A percentile compares a stretch with the other conserved stretches of the same genome.
These are phyloP conservation scores for Carassius carassius DNA, from an alignment of 2,113 vertebrate species.

Conservation along the genomic window DNA sequence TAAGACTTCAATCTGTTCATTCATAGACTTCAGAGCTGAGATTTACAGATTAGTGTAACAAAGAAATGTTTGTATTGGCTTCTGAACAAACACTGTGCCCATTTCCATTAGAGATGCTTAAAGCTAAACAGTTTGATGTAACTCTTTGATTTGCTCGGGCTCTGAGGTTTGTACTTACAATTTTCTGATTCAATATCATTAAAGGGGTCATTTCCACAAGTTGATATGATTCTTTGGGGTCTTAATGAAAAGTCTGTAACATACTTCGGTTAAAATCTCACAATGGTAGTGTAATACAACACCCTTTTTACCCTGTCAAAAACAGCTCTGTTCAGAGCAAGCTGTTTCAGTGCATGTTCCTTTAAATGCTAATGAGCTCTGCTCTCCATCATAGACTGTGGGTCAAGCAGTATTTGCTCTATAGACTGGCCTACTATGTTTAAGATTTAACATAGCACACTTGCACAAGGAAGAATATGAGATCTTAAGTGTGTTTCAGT, in stretches of 20 bases:
- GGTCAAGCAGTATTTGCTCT: background rate
- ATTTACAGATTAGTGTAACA: conserved; percentile 1
- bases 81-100: background rate
- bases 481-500: background rate
- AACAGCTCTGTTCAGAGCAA: too few species aligned
- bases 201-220: too few species aligned
- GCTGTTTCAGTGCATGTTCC: too few species aligned
- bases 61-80: conserved; percentile 12
- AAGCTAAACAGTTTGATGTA: background rate
- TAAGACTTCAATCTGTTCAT: background rate
- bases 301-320: too few species aligned
- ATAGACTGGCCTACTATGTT: background rate
- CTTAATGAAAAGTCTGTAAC: too few species aligned
- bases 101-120: background rate
- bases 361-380: too few species aligned
- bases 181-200: too few species aligned
- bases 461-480: background rate
- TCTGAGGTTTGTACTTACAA: background rate
- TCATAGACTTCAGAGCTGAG: background rate
- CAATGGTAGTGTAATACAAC: too few species aligned
- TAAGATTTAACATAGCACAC: background rate
- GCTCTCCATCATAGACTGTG: too few species aligned
- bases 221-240: too few species aligned
- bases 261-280: too few species aligned
- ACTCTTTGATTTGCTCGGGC: background rate